Conservation (phyloP, 2,797 vertebrate genomes). For the Crocidura indochinensis region DNA sequence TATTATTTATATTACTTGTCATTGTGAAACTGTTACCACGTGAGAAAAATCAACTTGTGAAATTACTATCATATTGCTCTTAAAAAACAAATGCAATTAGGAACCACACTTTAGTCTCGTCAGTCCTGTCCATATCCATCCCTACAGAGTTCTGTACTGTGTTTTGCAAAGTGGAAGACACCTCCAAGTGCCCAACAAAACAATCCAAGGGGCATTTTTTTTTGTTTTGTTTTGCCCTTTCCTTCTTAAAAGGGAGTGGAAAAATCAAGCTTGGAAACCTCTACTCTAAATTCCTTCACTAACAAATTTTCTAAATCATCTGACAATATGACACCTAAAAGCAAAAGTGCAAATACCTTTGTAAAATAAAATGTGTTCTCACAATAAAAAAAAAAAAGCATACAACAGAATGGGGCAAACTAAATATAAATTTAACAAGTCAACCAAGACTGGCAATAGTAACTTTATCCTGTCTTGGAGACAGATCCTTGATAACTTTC, state of each 20-base stretch:
- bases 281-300: constrained; percentile 17
- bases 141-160: not conserved
- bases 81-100: constrained; percentile 41
- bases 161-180: too few species aligned
- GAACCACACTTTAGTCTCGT: constrained; percentile 44
- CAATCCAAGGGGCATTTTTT: too few species aligned
- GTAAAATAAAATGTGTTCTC: constrained; percentile 33
- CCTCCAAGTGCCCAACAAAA: too few species aligned
- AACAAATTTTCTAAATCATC: constrained; percentile 43
- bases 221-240: too few species aligned
- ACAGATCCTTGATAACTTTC: constrained; percentile 41
- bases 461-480: not conserved
- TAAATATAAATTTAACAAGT: not conserved
- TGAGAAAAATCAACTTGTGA: constrained; percentile 54
- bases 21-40: constrained; percentile 17
- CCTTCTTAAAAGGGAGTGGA: too few species aligned
- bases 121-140: not conserved
- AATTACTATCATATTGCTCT: constrained; percentile 46
- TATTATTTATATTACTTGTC: constrained; percentile 24
- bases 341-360: not conserved
- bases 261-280: too few species aligned
- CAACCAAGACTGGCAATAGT: not conserved
- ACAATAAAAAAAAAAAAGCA: not conserved
- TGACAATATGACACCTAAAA: not conserved
- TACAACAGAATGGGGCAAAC: constrained; percentile 35